phyloP scores from a whole-genome alignment of 2,888 invertebrate genomes.

The Notodonta ziczac region DNA sequence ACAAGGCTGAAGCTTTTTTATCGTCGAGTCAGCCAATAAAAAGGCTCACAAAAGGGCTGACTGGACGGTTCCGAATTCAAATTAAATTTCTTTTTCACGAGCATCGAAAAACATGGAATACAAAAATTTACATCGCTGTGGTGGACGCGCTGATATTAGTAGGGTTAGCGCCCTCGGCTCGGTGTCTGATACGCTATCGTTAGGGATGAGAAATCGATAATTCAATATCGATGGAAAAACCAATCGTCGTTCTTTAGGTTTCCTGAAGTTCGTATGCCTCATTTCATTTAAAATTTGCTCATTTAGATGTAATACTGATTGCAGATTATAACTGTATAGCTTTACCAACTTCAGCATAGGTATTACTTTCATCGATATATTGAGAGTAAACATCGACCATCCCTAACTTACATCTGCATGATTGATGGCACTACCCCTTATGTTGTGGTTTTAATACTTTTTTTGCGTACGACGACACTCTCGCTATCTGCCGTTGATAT shows the following conservation, averaged over 20 bases:
- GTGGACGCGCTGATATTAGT: conserved; percentile 6
- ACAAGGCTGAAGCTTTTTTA: neutral
- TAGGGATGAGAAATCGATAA: neutral
- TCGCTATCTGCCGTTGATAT: neutral
- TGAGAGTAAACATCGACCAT: neutral
- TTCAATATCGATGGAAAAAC: neutral
- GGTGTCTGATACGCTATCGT: no score
- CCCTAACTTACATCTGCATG: conserved; percentile 10
- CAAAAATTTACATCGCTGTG: no score
- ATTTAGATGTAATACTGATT: no score
- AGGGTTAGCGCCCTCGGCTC: conserved; percentile 18
- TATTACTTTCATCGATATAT: no score
- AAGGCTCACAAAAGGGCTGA: conserved; percentile 7
- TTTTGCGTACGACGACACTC: conserved; percentile 18
- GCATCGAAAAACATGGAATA: conserved; percentile 8
- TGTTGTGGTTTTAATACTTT: conserved; percentile 19
- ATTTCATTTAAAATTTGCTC: no score
- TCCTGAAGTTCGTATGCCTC: no score
- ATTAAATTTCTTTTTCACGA: conserved; percentile 24
- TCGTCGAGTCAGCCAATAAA: neutral
- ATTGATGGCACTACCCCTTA: conserved; percentile 26
- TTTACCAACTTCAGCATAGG: no score
- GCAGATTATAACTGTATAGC: no score
- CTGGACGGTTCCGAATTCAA: conserved; percentile 26
- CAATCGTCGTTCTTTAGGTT: no score